Percentiles rank a stretch among this genome's conserved stretches.
Evolutionary conservation across 2,888 invertebrate species (phyloP).

Genomic region (Aquatica leii): DNA sequence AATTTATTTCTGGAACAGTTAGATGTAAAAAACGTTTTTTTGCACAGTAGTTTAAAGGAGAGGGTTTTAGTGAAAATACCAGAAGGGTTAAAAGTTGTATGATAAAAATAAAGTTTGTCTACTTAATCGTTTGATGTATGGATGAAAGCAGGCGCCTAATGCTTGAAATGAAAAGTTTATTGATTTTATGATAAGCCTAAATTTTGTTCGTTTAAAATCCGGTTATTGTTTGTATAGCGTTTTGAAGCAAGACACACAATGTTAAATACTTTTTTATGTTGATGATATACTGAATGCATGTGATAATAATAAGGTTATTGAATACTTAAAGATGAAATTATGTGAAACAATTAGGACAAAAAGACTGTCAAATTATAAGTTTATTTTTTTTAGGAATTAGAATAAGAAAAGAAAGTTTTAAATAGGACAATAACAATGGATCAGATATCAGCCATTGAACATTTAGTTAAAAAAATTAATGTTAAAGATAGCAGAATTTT

Average conservation of each 20-base stretch:
- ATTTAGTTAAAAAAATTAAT: slow-evolving; percentile 13
- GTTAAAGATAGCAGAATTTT: slow-evolving; percentile 9
- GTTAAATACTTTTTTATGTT: neutral
- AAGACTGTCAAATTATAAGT: neutral
- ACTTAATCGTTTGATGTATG: slow-evolving; percentile 4
- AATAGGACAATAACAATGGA: neutral
- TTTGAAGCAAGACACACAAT: slow-evolving; percentile 17
- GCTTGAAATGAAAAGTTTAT: neutral
- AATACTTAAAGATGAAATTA: neutral
- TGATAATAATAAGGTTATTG: neutral
- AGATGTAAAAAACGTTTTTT: slow-evolving; percentile 10
- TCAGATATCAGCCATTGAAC: slow-evolving; percentile 1
- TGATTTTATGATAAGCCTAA: neutral
- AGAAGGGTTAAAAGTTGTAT: slow-evolving; percentile 1
- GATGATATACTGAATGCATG: neutral
- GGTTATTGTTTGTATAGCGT: slow-evolving; percentile 11
- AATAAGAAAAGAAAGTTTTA: neutral
- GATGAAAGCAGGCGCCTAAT: slow-evolving; percentile 2
- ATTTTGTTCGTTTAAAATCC: neutral
- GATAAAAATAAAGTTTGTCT: neutral
- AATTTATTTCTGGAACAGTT: slow-evolving; percentile 9
- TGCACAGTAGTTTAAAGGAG: slow-evolving; percentile 6
- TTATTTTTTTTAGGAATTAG: neutral
- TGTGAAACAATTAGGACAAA: neutral
- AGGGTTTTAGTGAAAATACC: slow-evolving; percentile 7